Evolutionary conservation across 2,113 vertebrate species (phyloP), one percentile per base, ranked within the genome.

Genomic region (Colossoma macropomum): DNA sequence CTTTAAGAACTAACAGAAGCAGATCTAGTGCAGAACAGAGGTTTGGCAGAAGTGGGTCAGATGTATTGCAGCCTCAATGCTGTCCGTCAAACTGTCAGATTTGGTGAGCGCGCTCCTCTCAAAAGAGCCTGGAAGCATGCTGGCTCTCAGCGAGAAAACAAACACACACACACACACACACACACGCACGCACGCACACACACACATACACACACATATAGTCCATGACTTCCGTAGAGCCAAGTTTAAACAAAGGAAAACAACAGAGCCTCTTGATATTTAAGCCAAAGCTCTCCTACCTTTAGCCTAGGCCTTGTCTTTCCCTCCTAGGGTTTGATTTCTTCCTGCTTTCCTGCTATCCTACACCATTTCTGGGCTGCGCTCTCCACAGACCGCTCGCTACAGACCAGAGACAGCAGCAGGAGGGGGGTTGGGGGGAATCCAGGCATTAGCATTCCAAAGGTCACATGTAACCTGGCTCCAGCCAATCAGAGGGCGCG

Each of bases 401-500:
- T 86, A 86, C 83, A 90, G 87, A 89, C 81, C 81, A 84, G 86
- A 77, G 70, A 79, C 83, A 86, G 85, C 59, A 73, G 85, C 30
- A 79, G 69, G 72, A 77, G 85, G 50, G 50, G 50, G 50, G 50
- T 1, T 25, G 74, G 75, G 81, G 77, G 59, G 82, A 87, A 87
- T 85, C 84, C 86, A 86, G 74, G 87, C 85, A 91, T 92, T 94
- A 90, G 93, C 93, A 86, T 94, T 95, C 94, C 94, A 88, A 84
- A 85, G 86, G 83, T 86, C 60, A 70, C 82, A 93, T 85, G 90
- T 95, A 90, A 93, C 84, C 27, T 2, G 0, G 0, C 0, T 21
- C 3, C n/a, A 68, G 12, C 93, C 94, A 94, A 93, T 94, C 60
- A 71, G 16, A 16, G 10, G 28, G 9, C 16, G 56, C 27, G 0